These are phyloP conservation scores for Platichthys flesus DNA, from an alignment of 2,113 vertebrate species.

Conservation along the genomic window DNA sequence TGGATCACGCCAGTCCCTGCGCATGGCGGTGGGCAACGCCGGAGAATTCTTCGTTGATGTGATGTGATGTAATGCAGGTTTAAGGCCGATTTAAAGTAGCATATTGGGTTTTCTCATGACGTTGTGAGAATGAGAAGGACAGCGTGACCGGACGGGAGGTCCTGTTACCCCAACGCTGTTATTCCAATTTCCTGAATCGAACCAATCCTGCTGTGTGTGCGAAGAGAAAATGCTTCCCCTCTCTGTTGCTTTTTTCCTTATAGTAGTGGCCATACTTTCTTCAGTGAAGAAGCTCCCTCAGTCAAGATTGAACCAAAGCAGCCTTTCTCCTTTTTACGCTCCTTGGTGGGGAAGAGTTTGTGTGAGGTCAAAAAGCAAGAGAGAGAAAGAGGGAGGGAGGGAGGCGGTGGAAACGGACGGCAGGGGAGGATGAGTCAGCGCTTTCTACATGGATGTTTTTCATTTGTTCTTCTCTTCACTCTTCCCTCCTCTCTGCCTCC, in stretches of 20 bases:
- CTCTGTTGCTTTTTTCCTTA: constrained; percentile 62
- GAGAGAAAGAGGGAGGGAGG: neutral
- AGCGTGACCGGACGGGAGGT: constrained; percentile 6
- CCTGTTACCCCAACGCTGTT: constrained; percentile 30
- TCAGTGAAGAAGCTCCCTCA: constrained; percentile 80
- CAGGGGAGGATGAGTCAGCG: constrained; percentile 64
- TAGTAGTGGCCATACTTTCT: constrained; percentile 78
- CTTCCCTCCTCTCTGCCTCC: constrained; percentile 57
- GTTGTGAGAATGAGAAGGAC: constrained; percentile 29
- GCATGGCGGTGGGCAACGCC: constrained; percentile 96
- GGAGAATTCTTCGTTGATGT: constrained; percentile 99
- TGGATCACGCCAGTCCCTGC: constrained; percentile 96
- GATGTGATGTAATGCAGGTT: constrained; percentile 94
- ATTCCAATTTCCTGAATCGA: constrained; percentile 41
- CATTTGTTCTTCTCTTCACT: constrained; percentile 61
- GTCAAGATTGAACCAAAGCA: constrained; percentile 75
- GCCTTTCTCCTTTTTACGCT: constrained; percentile 62
- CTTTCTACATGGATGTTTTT: constrained; percentile 71
- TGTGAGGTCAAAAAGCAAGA: constrained; percentile 48
- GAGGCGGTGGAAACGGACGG: constrained; percentile 42
- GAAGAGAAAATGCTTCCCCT: constrained; percentile 51
- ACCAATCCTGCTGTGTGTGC: constrained; percentile 51
- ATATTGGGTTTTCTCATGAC: constrained; percentile 39
- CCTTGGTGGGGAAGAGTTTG: constrained; percentile 59
- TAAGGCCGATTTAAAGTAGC: constrained; percentile 39